Evolutionary conservation across 2,888 invertebrate species (phyloP).

Genomic region (Marronus borbonicus): DNA sequence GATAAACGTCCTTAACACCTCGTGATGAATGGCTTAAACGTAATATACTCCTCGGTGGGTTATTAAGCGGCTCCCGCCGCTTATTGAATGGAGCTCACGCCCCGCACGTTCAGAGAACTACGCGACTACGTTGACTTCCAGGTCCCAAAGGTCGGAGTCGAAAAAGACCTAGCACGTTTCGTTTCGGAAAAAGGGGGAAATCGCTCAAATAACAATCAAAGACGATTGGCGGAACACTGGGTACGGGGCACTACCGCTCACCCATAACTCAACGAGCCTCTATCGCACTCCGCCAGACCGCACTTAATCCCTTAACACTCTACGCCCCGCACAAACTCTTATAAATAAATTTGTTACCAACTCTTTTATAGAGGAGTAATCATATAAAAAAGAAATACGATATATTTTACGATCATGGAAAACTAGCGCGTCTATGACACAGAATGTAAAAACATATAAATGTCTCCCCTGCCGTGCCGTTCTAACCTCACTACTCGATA

Average conservation of each 20-base stretch:
- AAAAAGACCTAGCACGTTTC: conserved; percentile 55
- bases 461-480: conserved; percentile 29
- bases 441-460: conserved; percentile 59
- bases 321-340: conserved; percentile 59
- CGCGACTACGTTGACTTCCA: conserved; percentile 32
- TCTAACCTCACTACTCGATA: not conserved
- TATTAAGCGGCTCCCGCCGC: conserved; percentile 59
- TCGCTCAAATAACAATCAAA: conserved; percentile 66
- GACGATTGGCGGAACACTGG: conserved; percentile 64
- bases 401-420: conserved; percentile 65
- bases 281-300: conserved; percentile 65
- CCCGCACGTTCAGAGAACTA: conserved; percentile 23
- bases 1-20: conserved; percentile 69
- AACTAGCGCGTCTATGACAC: conserved; percentile 60
- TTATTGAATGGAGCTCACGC: conserved; percentile 41
- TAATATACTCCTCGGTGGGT: conserved; percentile 62
- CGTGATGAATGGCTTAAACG: conserved; percentile 68
- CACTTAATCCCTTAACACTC: conserved; percentile 64
- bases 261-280: conserved; percentile 65
- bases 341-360: conserved; percentile 66
- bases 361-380: conserved; percentile 65
- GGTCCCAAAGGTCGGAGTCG: conserved; percentile 49
- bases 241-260: conserved; percentile 60
- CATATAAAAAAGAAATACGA: conserved; percentile 67
- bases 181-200: conserved; percentile 61